These are phyloP conservation scores for Drosophila dunni DNA, from an alignment of 1,140 invertebrate genomes.

Conservation along the genomic window DNA sequence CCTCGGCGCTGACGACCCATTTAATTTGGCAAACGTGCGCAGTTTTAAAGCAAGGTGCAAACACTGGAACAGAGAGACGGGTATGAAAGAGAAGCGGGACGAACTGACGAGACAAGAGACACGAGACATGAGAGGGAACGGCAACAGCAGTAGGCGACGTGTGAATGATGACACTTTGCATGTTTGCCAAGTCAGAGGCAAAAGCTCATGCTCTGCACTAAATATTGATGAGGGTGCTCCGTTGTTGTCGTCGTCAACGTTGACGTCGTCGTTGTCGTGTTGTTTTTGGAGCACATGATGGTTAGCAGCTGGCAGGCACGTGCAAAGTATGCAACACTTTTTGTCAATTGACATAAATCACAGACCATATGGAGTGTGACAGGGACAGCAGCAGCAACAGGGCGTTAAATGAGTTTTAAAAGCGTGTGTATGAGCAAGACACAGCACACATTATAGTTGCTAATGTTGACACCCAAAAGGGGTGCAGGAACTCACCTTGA, in stretches of 20 bases:
- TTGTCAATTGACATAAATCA: conserved; percentile 66
- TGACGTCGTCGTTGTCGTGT: background rate
- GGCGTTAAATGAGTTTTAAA: too few species aligned
- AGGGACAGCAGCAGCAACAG: background rate
- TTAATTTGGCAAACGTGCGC: conserved; percentile 83
- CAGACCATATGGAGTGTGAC: conserved; percentile 19
- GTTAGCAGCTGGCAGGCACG: conserved; percentile 58
- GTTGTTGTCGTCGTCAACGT: conserved; percentile 2
- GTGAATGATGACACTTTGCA: conserved; percentile 84
- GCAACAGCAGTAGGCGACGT: conserved; percentile 59
- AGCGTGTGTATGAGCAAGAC: background rate
- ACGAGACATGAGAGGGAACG: too few species aligned
- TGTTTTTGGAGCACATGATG: conserved; percentile 13
- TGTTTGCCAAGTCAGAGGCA: conserved; percentile 76
- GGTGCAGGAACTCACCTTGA: conserved; percentile 86
- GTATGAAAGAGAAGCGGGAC: too few species aligned
- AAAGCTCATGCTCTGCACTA: conserved; percentile 59
- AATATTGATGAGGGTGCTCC: conserved; percentile 76
- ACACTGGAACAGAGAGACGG: conserved; percentile 30
- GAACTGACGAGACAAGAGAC: too few species aligned
- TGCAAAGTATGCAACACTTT: conserved; percentile 80
- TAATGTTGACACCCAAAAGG: conserved; percentile 40
- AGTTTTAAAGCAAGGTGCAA: conserved; percentile 70
- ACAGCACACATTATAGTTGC: conserved; percentile 29
- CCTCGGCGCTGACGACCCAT: conserved; percentile 70